Conservation (phyloP, 2,797 vertebrate species). For the Pelobates cultripes region DNA sequence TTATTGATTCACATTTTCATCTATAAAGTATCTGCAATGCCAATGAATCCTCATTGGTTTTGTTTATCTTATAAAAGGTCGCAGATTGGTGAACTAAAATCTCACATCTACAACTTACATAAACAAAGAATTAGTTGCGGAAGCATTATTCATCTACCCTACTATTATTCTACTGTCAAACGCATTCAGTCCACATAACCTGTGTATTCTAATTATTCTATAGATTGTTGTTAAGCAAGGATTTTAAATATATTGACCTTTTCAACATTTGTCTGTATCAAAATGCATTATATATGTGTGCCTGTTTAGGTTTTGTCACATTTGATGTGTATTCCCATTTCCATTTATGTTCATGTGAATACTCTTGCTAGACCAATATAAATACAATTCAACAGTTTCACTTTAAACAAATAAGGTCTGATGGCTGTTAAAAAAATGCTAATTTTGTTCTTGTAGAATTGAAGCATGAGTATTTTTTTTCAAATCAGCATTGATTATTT, state of each 20-base stretch:
- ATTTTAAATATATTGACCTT: not conserved
- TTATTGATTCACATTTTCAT: constrained; percentile 46
- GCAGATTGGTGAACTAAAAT: constrained; percentile 9
- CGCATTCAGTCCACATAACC: not conserved
- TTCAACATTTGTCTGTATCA: not conserved
- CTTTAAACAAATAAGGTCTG: too few relatives aligned
- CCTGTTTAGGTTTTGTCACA: too few relatives aligned
- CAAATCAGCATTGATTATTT: too few relatives aligned
- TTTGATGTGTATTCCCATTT: too few relatives aligned
- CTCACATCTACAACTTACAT: not conserved
- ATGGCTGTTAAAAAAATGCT: too few relatives aligned
- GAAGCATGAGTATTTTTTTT: too few relatives aligned
- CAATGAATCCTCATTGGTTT: constrained; percentile 8
- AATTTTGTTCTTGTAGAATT: too few relatives aligned
- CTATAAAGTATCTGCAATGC: constrained; percentile 31
- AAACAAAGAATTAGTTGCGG: constrained; percentile 2
- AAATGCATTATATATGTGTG: too few relatives aligned
- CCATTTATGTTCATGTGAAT: too few relatives aligned
- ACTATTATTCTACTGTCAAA: not conserved
- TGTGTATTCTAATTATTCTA: not conserved
- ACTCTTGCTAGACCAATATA: too few relatives aligned
- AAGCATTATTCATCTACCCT: not conserved
- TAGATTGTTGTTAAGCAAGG: not conserved
- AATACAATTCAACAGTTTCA: too few relatives aligned
- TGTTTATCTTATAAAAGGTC: constrained; percentile 16